phyloP scores from a whole-genome alignment of 2,888 invertebrate species.

The Drosophila nigritarsus region DNA sequence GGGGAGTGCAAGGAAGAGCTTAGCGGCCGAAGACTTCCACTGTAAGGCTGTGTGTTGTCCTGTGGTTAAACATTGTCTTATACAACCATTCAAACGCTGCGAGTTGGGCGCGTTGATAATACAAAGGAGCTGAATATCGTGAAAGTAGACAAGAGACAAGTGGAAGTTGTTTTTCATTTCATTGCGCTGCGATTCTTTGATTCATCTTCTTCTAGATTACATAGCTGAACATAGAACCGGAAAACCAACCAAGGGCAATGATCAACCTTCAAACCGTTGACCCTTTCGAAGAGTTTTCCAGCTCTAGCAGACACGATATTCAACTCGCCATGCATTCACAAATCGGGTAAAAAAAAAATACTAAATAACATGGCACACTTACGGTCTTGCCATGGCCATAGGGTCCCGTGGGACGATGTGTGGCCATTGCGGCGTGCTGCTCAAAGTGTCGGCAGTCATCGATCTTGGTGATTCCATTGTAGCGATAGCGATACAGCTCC shows the following conservation, averaged over 20 bases:
- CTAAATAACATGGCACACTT: constrained; percentile 60
- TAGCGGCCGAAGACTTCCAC: constrained; percentile 87
- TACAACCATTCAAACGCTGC: constrained; percentile 85
- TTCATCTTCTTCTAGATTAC: constrained; percentile 38
- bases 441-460: constrained; percentile 96
- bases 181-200: constrained; percentile 38
- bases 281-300: constrained; percentile 31
- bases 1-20: constrained; percentile 87
- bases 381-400: constrained; percentile 85
- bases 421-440: constrained; percentile 89
- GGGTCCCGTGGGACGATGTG: constrained; percentile 86
- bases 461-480: constrained; percentile 92
- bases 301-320: constrained; percentile 82
- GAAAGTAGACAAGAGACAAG: constrained; percentile 74
- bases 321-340: constrained; percentile 84
- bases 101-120: constrained; percentile 85
- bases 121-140: constrained; percentile 86
- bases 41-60: constrained; percentile 85
- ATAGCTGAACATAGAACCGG: constrained; percentile 46
- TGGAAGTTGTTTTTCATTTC: constrained; percentile 42
- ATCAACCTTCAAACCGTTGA: background rate
- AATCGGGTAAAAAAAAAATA: constrained; percentile 23
- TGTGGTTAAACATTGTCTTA: constrained; percentile 86
- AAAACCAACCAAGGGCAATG: constrained; percentile 21
- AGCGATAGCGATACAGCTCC: constrained; percentile 93